phyloP scores from a whole-genome alignment of 2,888 invertebrate genomes.

The Brenthis hecate region DNA sequence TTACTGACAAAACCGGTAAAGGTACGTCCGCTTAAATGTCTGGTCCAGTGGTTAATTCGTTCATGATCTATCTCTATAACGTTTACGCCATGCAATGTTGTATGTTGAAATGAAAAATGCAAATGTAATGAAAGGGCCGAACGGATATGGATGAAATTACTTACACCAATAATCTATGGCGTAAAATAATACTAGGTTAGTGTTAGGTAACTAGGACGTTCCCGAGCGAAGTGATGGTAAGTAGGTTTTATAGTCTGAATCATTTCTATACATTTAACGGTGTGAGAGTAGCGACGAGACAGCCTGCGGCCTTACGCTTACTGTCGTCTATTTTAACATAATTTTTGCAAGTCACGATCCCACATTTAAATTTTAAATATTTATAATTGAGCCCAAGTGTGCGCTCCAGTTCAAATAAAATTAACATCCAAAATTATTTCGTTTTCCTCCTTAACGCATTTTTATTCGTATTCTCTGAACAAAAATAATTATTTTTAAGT shows the following conservation, averaged over 20 bases:
- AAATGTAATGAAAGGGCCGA: too few species aligned
- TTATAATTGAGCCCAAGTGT: slow-evolving; percentile 42
- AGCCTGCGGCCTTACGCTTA: slow-evolving; percentile 28
- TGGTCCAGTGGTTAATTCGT: too few species aligned
- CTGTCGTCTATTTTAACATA: slow-evolving; percentile 44
- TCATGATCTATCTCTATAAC: too few species aligned
- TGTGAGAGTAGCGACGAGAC: slow-evolving; percentile 22
- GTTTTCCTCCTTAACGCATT: neutral
- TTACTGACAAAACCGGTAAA: too few species aligned
- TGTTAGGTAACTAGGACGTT: neutral
- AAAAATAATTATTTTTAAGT: too few species aligned
- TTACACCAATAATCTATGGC: too few species aligned
- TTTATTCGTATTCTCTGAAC: neutral
- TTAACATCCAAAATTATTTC: neutral
- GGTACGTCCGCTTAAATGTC: too few species aligned
- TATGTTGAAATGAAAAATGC: too few species aligned
- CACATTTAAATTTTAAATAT: slow-evolving; percentile 48
- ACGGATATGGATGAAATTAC: too few species aligned
- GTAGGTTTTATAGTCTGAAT: neutral
- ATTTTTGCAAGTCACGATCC: slow-evolving; percentile 42
- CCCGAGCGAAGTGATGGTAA: too few species aligned
- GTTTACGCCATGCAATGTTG: too few species aligned
- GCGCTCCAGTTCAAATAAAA: slow-evolving; percentile 19
- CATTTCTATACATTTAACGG: neutral
- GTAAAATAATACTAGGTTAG: too few species aligned